Evolutionary conservation across 2,797 vertebrate genomes (phyloP).

Genomic region (Gadopsis bispinosus): DNA sequence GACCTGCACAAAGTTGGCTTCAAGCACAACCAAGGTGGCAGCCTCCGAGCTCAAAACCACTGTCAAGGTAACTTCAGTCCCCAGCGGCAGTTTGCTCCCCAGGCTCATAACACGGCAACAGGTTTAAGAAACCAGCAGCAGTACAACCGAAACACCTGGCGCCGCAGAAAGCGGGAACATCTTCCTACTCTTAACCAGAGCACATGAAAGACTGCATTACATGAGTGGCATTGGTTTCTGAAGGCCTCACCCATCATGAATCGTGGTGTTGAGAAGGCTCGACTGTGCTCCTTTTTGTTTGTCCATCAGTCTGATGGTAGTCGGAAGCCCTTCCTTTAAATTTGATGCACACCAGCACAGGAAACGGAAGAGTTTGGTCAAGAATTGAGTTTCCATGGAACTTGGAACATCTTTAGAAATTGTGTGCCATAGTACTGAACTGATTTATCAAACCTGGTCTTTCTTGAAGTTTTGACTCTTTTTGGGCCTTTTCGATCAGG

Average conservation of each 20-base stretch:
- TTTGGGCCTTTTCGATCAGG: constrained; percentile 40
- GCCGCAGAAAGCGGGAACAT: constrained; percentile 87
- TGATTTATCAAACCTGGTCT: constrained; percentile 49
- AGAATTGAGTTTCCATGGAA: constrained; percentile 32
- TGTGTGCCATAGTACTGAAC: constrained; percentile 69
- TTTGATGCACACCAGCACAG: constrained; percentile 72
- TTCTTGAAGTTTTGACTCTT: constrained; percentile 36
- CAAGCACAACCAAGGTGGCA: constrained; percentile 73
- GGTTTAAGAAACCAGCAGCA: constrained; percentile 89
- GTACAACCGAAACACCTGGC: constrained; percentile 90
- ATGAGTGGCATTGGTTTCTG: neutral
- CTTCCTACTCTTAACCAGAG: constrained; percentile 88
- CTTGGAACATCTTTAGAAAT: constrained; percentile 43
- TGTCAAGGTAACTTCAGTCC: constrained; percentile 68
- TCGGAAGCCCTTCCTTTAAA: constrained; percentile 40
- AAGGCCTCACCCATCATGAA: constrained; percentile 9
- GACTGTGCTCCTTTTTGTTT: constrained; percentile 24
- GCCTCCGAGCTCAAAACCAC: constrained; percentile 55
- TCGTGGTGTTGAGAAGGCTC: constrained; percentile 6
- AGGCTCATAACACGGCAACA: constrained; percentile 73
- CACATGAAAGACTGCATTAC: constrained; percentile 78
- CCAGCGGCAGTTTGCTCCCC: constrained; percentile 63
- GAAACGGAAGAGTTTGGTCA: neutral
- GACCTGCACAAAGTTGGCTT: constrained; percentile 80
- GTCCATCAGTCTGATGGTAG: constrained; percentile 16